Evolutionary conservation across 1,140 invertebrate species (phyloP), one percentile per base, ranked within the genome.

Genomic region (Drosophila sp.): DNA sequence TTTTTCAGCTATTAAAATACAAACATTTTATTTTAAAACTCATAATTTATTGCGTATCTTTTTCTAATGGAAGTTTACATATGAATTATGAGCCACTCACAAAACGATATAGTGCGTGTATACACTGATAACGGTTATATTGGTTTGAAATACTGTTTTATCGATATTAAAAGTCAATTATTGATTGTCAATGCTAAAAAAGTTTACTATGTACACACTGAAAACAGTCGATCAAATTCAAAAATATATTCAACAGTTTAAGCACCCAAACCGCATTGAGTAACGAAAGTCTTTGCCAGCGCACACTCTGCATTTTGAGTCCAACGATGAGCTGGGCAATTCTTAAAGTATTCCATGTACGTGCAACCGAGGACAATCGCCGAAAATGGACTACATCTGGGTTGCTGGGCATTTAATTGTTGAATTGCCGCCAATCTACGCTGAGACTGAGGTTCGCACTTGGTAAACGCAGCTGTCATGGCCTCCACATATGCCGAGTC

Each of bases 331-430:
- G 63, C 58, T 0, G 90, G 90, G 56, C 90, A 91, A 58, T 91
- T 91, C 51, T 91, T 91, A 43, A 91, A 91, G 34, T 91, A 91
- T 16, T 91, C 90, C 90, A 91, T 91, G 45, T 90, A 90, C 0
- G 90, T 78, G 70, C 90, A 91, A 1, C 90, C 87, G 0, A 91
- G 73, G 2, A 91, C 14, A 25, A 91, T 89, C 1, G 86, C 90
- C 0, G 82, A 65, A 61, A 89, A 90, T 7, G 82, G 90, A 66
- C 90, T 91, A 41, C 90, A 91, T 9, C 72, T 76, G 2, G 57
- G 80, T 36, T 79, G 67, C 21, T 78, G 75, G 0, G 54, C 40
- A 29, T 62, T 63, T 3, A 70, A 54, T 38, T 82, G 80, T 43
- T 76, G 57, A 25, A 90, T 70, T 4, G 61, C 48, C 0, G 84